Conservation (phyloP, 1,140 invertebrate genomes). For the Telenomus remus region DNA sequence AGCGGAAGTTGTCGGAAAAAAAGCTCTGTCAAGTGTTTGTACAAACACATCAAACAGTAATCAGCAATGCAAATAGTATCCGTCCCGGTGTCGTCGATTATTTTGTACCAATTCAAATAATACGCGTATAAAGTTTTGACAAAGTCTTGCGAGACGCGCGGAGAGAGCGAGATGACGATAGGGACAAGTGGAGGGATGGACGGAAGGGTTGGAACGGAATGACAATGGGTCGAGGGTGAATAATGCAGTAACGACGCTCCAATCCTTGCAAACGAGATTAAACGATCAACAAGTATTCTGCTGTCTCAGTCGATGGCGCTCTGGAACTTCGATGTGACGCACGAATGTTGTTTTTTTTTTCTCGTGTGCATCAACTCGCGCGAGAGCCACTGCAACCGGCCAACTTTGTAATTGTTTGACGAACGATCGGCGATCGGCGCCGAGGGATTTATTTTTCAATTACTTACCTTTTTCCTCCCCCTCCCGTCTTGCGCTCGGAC, state of each 20-base stretch:
- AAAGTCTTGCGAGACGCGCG: neutral
- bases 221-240: conserved; percentile 62
- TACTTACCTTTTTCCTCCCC: conserved; percentile 21
- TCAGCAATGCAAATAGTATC: conserved; percentile 52
- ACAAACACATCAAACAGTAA: conserved; percentile 39
- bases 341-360: conserved; percentile 41
- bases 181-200: neutral
- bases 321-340: conserved; percentile 20
- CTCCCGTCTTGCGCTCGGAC: conserved; percentile 9
- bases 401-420: conserved; percentile 42
- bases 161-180: neutral
- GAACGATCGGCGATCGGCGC: conserved; percentile 18
- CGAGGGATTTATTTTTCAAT: conserved; percentile 48
- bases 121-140: neutral
- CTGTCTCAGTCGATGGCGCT: conserved; percentile 10
- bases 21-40: conserved; percentile 27
- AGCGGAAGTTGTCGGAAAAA: conserved; percentile 1
- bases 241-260: conserved; percentile 61
- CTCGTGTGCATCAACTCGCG: neutral
- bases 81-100: conserved; percentile 29
- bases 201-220: conserved; percentile 39
- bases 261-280: conserved; percentile 58
- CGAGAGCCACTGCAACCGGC: conserved; percentile 22
- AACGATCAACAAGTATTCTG: conserved; percentile 57
- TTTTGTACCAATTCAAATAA: conserved; percentile 46